Conservation (phyloP, 1,140 invertebrate genomes). For the Tenebrio molitor region DNA sequence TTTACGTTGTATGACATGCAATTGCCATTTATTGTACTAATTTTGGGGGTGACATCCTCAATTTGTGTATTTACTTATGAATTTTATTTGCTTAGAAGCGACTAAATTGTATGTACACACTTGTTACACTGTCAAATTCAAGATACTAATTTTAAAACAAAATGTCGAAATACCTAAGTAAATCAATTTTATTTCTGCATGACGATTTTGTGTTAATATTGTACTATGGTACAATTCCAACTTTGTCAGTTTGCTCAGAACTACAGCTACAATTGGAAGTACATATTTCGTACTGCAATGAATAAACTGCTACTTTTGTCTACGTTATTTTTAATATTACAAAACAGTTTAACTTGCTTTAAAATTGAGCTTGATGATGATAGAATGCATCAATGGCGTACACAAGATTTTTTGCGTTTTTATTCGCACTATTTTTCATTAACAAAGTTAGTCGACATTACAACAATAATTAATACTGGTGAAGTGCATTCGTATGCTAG, state of each 20-base stretch:
- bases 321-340: neutral
- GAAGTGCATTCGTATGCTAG: neutral
- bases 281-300: too few species aligned
- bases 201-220: too few species aligned
- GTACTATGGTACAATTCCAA: too few species aligned
- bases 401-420: neutral
- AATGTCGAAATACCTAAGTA: too few species aligned
- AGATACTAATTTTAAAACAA: neutral
- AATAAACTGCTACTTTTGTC: too few species aligned
- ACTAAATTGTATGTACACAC: constrained; percentile 1
- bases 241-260: too few species aligned
- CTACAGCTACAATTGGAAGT: too few species aligned
- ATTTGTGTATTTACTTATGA: constrained; percentile 34
- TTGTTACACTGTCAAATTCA: neutral
- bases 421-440: neutral
- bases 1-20: constrained; percentile 47
- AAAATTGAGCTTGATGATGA: neutral
- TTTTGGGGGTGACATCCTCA: constrained; percentile 40
- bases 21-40: constrained; percentile 42
- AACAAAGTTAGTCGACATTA: neutral
- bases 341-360: neutral
- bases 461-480: neutral
- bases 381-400: neutral
- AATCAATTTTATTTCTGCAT: too few species aligned
- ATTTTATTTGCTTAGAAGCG: neutral